These are phyloP conservation scores for Drosophila gaucha DNA, from an alignment of 2,888 invertebrate species.

Conservation along the genomic window DNA sequence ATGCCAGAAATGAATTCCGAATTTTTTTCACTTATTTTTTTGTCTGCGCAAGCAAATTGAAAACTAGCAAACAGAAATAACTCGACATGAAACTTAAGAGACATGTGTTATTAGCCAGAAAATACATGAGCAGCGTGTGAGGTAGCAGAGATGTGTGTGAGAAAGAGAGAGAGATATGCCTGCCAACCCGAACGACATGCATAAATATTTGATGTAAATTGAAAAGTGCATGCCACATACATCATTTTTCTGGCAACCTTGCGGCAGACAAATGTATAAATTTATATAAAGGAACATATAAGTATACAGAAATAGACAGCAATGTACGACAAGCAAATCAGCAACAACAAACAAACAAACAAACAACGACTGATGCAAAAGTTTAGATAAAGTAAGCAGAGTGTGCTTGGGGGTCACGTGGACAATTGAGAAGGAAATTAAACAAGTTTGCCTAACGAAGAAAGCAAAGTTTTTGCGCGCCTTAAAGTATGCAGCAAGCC, in stretches of 20 bases:
- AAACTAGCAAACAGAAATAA: constrained; percentile 49
- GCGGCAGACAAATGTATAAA: constrained; percentile 6
- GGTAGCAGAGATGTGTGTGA: constrained; percentile 1
- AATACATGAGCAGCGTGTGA: constrained; percentile 29
- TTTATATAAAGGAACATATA: constrained; percentile 2
- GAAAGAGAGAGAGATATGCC: background rate
- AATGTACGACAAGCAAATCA: constrained; percentile 52
- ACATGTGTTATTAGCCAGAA: constrained; percentile 66
- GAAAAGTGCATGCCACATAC: constrained; percentile 51
- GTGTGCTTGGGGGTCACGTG: constrained; percentile 27
- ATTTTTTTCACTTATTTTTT: constrained; percentile 5
- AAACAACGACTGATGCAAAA: constrained; percentile 49
- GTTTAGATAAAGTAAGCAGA: constrained; percentile 50
- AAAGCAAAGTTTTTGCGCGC: constrained; percentile 69
- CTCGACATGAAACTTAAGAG: constrained; percentile 46
- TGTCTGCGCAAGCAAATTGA: constrained; percentile 46
- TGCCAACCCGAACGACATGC: too few relatives aligned
- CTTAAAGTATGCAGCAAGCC: constrained; percentile 72
- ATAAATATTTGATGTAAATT: constrained; percentile 62
- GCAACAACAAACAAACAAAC: constrained; percentile 28
- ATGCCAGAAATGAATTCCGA: constrained; percentile 27
- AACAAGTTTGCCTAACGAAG: constrained; percentile 76
- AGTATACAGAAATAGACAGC: constrained; percentile 6
- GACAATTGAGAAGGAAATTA: constrained; percentile 77
- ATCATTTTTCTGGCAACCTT: constrained; percentile 25